Base-by-base conservation (phyloP, 2,888 invertebrate genomes). In the Heliconius ismenius region DNA sequence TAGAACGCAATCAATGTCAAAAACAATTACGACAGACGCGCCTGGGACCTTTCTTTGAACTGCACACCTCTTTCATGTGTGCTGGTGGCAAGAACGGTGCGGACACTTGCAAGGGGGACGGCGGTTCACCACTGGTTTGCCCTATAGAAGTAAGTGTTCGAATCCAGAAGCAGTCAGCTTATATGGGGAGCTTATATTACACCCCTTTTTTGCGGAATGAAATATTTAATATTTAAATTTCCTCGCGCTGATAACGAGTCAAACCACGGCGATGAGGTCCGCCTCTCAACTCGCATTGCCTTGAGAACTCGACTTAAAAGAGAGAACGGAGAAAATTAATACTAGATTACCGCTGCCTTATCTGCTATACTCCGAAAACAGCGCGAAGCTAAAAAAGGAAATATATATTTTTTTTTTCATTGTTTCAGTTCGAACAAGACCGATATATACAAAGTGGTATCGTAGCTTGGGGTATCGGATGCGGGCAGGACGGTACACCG, bases 101-200 rank as follows among this genome's bases (percentile, higher is more conserved):
- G 81, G 97, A 97, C 83, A 96, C 97, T 0, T 97, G 97, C 91
- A 96, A 95, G 85, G 96, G 95, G 4, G 97, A 98, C 85, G 97
- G 97, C 0, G 97, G 97, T 1, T 96, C 97, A 36, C 97, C 97
- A 0, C 90, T 98, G 15, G 96, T 97, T 0, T 98, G 97, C 81
- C 96, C 97, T 0, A 90, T 96, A 72, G 90, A 91, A 80, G 95
- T 95, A 49, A 63, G 69, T 63, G 21, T 24, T n/a, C 15, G 6
- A 13, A 67, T 39, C 6, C 24, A 15, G 9, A 24, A 49, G 49
- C 49, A 49, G 49, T 18, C 21, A 26, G 4, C 11, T 67, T 70
- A n/a, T n/a, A n/a, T n/a, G 58, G 1, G n/a, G 3, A 58, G 58
- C 58, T 49, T 49, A 49, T 49, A 49, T 39, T 39, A 39, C 3